Evolutionary conservation across 1,140 invertebrate genomes (phyloP).

Genomic region (Fopius arisanus): DNA sequence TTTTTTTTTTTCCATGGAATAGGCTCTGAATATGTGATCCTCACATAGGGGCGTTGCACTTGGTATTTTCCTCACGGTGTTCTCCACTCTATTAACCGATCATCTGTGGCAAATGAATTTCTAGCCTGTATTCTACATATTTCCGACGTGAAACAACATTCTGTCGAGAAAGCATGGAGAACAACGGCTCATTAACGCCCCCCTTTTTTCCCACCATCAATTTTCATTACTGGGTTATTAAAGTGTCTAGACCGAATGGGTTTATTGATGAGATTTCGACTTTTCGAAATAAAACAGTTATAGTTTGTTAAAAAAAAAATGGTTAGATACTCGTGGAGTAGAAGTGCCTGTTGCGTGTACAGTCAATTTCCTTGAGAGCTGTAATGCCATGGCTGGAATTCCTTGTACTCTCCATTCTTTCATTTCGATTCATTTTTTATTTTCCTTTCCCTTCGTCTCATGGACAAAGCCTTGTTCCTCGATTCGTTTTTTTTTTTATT

Average conservation of each 20-base stretch:
- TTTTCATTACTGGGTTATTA: not conserved
- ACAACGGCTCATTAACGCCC: not conserved
- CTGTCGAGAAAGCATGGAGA: not conserved
- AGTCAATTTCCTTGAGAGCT: not conserved
- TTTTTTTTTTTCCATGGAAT: not conserved
- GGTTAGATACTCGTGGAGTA: not conserved
- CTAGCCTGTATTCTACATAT: not conserved
- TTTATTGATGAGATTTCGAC: not conserved
- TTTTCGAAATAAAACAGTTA: not conserved
- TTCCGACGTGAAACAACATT: not conserved
- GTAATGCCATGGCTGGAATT: not conserved
- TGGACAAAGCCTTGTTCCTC: constrained; percentile 5
- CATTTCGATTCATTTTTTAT: not conserved
- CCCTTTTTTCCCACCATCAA: not conserved
- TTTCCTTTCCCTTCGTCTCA: not conserved
- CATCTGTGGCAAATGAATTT: constrained; percentile 18
- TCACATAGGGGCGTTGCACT: not conserved
- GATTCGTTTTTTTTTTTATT: not conserved
- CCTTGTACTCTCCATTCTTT: not conserved
- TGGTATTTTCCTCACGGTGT: constrained; percentile 11
- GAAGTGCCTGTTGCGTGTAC: not conserved
- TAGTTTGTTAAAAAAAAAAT: not conserved
- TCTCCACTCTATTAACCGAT: constrained; percentile 11
- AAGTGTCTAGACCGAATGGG: not conserved
- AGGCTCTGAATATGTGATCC: constrained; percentile 2